These are phyloP conservation scores for Scaptomyza caliginosa DNA, from an alignment of 2,888 invertebrate species.

Conservation along the genomic window DNA sequence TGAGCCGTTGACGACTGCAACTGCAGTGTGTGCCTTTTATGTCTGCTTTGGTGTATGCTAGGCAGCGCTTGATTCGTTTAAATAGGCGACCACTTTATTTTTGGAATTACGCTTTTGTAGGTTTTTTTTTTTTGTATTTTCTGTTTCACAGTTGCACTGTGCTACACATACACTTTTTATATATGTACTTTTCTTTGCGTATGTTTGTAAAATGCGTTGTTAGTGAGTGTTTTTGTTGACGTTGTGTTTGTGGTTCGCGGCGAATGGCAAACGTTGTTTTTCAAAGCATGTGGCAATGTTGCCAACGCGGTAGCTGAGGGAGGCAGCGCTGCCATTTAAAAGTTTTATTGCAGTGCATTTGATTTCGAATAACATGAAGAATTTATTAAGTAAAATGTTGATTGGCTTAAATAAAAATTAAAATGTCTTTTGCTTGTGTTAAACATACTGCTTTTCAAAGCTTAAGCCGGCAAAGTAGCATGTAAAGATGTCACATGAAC, in stretches of 20 bases:
- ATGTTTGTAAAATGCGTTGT: conserved; percentile 35
- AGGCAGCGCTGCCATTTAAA: conserved; percentile 8
- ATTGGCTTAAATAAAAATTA: background rate
- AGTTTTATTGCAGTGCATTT: background rate
- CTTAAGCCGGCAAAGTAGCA: background rate
- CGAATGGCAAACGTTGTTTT: conserved; percentile 31
- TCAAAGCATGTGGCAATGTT: conserved; percentile 34
- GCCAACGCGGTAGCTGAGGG: background rate
- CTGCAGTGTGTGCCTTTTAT: conserved; percentile 26
- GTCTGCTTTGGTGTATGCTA: conserved; percentile 6
- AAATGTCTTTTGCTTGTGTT: background rate
- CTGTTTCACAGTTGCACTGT: conserved; percentile 32
- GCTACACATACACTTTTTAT: conserved; percentile 28
- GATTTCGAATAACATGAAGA: background rate
- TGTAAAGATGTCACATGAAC: background rate
- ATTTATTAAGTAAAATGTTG: background rate
- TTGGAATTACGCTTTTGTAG: conserved; percentile 63
- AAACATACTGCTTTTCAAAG: background rate
- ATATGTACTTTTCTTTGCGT: conserved; percentile 26
- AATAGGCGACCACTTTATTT: conserved; percentile 65
- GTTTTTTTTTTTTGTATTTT: conserved; percentile 31
- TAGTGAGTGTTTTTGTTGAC: conserved; percentile 59
- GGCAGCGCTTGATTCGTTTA: conserved; percentile 56
- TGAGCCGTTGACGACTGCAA: conserved; percentile 55
- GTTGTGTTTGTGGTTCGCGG: conserved; percentile 37